A percentile compares a stretch with the other conserved stretches of the same genome.
phyloP scores from a whole-genome alignment of 2,888 invertebrate species.

The Nyleta sp. region DNA sequence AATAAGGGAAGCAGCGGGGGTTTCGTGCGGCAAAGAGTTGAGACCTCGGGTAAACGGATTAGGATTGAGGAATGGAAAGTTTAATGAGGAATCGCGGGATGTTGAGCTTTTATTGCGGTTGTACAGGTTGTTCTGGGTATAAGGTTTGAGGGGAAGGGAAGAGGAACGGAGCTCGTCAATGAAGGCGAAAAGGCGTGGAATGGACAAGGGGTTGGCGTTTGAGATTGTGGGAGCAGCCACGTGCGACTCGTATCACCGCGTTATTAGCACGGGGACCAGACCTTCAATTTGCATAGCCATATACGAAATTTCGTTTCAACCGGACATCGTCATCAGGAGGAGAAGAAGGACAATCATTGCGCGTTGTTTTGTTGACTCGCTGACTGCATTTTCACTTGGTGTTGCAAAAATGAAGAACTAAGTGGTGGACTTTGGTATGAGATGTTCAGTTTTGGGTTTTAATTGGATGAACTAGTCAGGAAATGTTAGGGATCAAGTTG shows the following conservation, averaged over 20 bases:
- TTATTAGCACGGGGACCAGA: slow-evolving; percentile 78
- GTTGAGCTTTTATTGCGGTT: slow-evolving; percentile 20
- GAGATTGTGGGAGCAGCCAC: slow-evolving; percentile 76
- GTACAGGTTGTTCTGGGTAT: neutral
- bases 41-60: too few species aligned
- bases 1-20: slow-evolving; percentile 11
- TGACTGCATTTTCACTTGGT: neutral
- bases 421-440: too few species aligned
- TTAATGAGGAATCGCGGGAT: neutral
- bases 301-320: slow-evolving; percentile 32
- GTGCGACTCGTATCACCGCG: slow-evolving; percentile 73
- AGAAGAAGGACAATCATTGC: neutral
- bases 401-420: too few species aligned
- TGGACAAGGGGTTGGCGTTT: slow-evolving; percentile 52
- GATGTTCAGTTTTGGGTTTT: too few species aligned
- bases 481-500: too few species aligned
- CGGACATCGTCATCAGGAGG: neutral
- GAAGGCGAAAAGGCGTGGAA: slow-evolving; percentile 67
- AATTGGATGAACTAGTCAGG: too few species aligned
- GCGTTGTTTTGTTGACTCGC: neutral
- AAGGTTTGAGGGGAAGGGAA: slow-evolving; percentile 67
- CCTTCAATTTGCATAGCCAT: slow-evolving; percentile 72
- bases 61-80: too few species aligned
- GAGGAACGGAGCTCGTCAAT: slow-evolving; percentile 44
- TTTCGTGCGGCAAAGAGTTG: neutral